Evolutionary conservation across 2,797 vertebrate genomes (phyloP), one percentile per base, ranked within the genome.

Genomic region (Darevskia mixta): DNA sequence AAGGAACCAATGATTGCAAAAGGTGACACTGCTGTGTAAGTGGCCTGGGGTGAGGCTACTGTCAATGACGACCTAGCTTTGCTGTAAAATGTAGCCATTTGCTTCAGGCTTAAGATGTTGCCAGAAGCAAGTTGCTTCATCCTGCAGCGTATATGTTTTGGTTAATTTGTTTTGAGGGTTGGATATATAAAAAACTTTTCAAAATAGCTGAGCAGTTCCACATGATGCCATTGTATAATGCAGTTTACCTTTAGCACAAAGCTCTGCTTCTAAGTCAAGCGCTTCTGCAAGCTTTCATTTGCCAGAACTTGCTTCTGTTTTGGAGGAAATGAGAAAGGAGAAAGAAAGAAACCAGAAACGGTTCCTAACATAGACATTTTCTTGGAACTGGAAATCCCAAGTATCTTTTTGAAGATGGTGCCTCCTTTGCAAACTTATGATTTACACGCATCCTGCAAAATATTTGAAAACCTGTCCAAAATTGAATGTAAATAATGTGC

Each of bases 291-390:
- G 18, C 20, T 69, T 49, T 79, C 71, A 66, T 81, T 76, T 76
- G 61, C 72, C 72, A 32, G 38, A 32, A 23, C 69, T 82, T 88
- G 7, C 27, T 91, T 88, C 71, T 88, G 29, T 67, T 11, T 6
- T 3, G 1, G 1, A 8, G 9, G 9, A 80, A 91, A 90, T 10
- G 72, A 64, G 88, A 8, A 27, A 11, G 20, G 23, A 25, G 1
- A 3, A 7, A 61, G 2, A 18, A 13, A 55, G 13, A 15, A 55
- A 55, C 49, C 49, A 55, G 49, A 2, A 66, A 32, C 32, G 73
- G 55, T 25, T 20, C 29, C 81, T 8, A 69, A 35, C 64, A 69
- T 17, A 80, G 78, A 73, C 55, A 82, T 82, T 76, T 87, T 82
- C 72, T 82, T 67, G 58, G 72, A 82, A 76, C 58, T 38, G 13